Base-by-base conservation (phyloP, 1,140 invertebrate species). In the Drosophila pallidifrons region DNA sequence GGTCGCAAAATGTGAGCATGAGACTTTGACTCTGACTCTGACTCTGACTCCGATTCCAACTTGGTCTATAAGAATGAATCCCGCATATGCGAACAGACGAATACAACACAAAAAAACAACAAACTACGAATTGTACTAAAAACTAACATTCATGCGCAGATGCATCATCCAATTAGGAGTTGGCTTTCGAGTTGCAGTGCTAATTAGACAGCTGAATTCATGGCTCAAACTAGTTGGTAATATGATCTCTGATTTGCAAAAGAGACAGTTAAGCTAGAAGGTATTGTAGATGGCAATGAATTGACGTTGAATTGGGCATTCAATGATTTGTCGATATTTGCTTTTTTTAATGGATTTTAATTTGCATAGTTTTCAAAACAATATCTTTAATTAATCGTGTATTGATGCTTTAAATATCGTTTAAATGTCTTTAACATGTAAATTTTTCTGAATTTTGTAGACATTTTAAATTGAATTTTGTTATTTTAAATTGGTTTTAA, bases 1-100 rank as follows among this genome's bases (percentile, higher is more conserved):
- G 85, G 85, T 88, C 85, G 71, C 65, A 46, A 74, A 55, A 61
- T 74, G 57, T 52, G 65, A 68, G 55, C 65, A 54, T 30, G 30
- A 38, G 52, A 35, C 52, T 32, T 43, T 43, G 15, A 47, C 45
- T 59, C 7, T 10, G 8, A 38, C 35, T 38, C 8, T 10, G 35
- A 38, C 35, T 38, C 6, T 15, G 15, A 15, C 15, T 15, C 15
- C 35, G 35, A 38, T 32, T 32, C 45, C 38, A 41, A 46, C 45
- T 59, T 10, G 8, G 46, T 16, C 45, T 38, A 47, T 15, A 11
- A 20, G 55, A 68, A 73, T 35, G 35, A 60, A 54, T 63, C 58
- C 58, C 15, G 25, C 58, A 58, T 25, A 25, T 58, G 16, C 16
- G 35, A 59, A 59, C 32, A 25, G 20, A 28, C 45, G 28, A 49